A percentile compares a stretch with the other conserved stretches of the same genome.
Conservation (phyloP, 2,797 vertebrate species). For the Alectoris magna region DNA sequence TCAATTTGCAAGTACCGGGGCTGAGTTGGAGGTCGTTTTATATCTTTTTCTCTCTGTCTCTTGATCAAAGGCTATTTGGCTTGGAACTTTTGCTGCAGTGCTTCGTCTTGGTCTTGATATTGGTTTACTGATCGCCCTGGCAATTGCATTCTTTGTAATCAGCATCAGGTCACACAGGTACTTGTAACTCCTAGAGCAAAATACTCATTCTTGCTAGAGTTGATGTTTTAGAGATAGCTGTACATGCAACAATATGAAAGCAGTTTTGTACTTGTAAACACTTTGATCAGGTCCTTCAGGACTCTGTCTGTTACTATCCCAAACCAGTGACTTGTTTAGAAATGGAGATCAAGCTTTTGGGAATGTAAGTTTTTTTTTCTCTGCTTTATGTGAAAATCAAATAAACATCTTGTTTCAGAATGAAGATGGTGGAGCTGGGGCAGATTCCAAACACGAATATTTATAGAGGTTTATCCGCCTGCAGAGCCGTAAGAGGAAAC, state of each 20-base stretch:
- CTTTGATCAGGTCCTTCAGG: not conserved
- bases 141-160: conserved; percentile 66
- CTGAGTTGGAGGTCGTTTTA: not conserved
- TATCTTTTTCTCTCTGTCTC: not conserved
- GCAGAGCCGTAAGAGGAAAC: conserved; percentile 65
- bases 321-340: not conserved
- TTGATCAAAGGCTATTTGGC: conserved; percentile 67
- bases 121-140: conserved; percentile 48
- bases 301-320: not conserved
- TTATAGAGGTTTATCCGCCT: conserved; percentile 69
- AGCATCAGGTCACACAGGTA: conserved; percentile 75
- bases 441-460: conserved; percentile 79
- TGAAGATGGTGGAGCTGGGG: conserved; percentile 70
- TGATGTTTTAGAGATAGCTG: not conserved
- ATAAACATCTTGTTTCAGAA: conserved; percentile 67
- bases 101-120: conserved; percentile 70
- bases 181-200: not conserved
- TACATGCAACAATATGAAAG: not conserved
- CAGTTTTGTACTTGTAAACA: not conserved
- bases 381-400: not conserved
- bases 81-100: conserved; percentile 63
- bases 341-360: not conserved
- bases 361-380: not conserved
- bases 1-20: not conserved
- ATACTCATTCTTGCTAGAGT: not conserved